Percentiles rank a stretch among this genome's conserved stretches.
phyloP scores from a whole-genome alignment of 2,113 vertebrate species.

The Thamnaconus septentrionalis region DNA sequence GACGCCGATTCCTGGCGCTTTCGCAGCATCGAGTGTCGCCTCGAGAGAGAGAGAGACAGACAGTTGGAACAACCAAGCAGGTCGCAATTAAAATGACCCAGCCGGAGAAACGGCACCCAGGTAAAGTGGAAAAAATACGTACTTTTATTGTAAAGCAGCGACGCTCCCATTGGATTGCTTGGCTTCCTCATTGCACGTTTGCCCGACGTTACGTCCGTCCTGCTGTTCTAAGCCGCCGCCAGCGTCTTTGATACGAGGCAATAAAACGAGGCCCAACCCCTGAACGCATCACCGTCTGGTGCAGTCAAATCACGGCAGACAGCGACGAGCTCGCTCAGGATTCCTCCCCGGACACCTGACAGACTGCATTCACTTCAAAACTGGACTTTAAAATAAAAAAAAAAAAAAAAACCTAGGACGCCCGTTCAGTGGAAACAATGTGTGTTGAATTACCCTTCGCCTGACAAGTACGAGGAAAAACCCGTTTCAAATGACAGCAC shows the following conservation, averaged over 20 bases:
- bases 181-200: too few species aligned
- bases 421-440: conserved; percentile 62
- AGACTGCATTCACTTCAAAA: conserved; percentile 67
- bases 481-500: conserved; percentile 39
- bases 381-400: conserved; percentile 30
- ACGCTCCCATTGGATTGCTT: too few species aligned
- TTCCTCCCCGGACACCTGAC: conserved; percentile 64
- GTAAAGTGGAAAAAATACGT: too few species aligned
- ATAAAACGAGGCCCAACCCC: not conserved
- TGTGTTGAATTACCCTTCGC: conserved; percentile 73
- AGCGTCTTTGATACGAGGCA: conserved; percentile 1
- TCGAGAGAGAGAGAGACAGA: too few species aligned
- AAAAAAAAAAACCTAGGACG: conserved; percentile 21
- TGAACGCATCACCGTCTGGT: conserved; percentile 26
- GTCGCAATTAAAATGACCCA: too few species aligned
- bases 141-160: too few species aligned
- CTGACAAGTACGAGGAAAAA: conserved; percentile 49
- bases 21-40: too few species aligned
- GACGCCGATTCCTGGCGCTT: too few species aligned
- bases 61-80: too few species aligned
- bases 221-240: too few species aligned
- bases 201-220: too few species aligned
- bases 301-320: conserved; percentile 40
- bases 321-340: conserved; percentile 41
- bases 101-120: too few species aligned